A percentile compares a stretch with the other conserved stretches of the same genome.
These are phyloP conservation scores for Cryptotermes secundus DNA, from an alignment of 1,140 invertebrate genomes.

Conservation along the genomic window DNA sequence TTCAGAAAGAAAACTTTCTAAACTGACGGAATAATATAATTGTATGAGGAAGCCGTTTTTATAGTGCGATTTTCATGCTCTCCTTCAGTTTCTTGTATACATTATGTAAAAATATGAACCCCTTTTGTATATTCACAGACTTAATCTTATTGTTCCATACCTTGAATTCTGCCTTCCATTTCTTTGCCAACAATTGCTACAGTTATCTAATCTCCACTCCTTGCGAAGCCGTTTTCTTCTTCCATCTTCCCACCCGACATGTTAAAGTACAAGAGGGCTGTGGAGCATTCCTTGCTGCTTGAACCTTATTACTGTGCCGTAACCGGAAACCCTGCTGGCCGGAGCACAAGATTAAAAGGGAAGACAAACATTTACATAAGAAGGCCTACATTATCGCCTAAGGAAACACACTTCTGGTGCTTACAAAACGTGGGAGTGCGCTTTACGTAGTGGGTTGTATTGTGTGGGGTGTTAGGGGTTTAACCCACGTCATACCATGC, in stretches of 20 bases:
- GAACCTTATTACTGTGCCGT: not conserved
- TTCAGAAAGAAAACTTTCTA: too few species aligned
- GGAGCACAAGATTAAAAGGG: not conserved
- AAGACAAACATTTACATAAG: slow-evolving; percentile 13
- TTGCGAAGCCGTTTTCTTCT: not conserved
- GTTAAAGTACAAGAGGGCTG: not conserved
- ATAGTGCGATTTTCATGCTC: too few species aligned
- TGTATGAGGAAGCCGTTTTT: too few species aligned
- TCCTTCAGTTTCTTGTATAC: too few species aligned
- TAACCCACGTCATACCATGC: not conserved
- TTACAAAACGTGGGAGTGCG: not conserved
- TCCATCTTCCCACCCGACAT: not conserved
- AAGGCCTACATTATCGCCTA: not conserved
- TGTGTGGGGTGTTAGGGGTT: not conserved
- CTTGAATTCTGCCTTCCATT: too few species aligned
- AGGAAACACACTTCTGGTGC: not conserved
- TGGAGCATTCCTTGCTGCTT: not conserved
- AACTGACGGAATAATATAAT: too few species aligned
- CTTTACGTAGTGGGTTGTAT: not conserved
- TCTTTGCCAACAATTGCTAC: too few species aligned
- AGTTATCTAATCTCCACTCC: too few species aligned
- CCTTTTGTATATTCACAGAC: too few species aligned
- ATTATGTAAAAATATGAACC: too few species aligned
- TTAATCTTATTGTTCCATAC: too few species aligned
- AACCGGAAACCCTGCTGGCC: not conserved